phyloP scores from a whole-genome alignment of 2,888 invertebrate genomes.

The Diplazon laetatorius region DNA sequence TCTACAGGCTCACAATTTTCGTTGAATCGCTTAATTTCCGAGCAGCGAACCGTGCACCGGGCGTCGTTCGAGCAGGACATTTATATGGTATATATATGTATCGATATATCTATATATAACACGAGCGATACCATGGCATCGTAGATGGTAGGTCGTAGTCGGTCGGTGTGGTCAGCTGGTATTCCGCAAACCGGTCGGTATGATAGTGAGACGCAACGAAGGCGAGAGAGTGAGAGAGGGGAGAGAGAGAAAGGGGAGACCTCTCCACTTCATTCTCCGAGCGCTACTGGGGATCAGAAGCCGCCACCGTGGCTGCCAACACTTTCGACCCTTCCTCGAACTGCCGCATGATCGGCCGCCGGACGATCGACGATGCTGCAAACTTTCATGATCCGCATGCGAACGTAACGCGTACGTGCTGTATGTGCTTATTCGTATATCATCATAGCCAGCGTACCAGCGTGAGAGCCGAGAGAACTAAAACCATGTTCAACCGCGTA shows the following conservation, averaged over 20 bases:
- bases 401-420: conserved; percentile 29
- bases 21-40: conserved; percentile 34
- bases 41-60: conserved; percentile 9
- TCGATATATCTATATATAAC: background rate
- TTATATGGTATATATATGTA: background rate
- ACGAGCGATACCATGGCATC: conserved; percentile 5
- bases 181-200: conserved; percentile 46
- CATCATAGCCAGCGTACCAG: conserved; percentile 16
- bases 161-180: conserved; percentile 41
- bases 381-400: conserved; percentile 40
- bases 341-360: conserved; percentile 16
- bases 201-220: background rate
- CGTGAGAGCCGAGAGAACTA: background rate
- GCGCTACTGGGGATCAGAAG: conserved; percentile 35
- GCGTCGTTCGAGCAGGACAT: conserved; percentile 6
- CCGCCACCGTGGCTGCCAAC: conserved; percentile 38
- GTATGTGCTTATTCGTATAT: conserved; percentile 13
- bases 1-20: conserved; percentile 33
- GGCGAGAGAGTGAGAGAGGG: background rate
- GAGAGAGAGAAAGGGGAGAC: background rate
- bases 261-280: conserved; percentile 35
- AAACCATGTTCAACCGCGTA: background rate
- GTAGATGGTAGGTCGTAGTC: conserved; percentile 35
- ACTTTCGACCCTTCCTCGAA: conserved; percentile 40
- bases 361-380: conserved; percentile 40